phyloP scores from a whole-genome alignment of 2,113 vertebrate species.

The Takifugu bimaculatus region DNA sequence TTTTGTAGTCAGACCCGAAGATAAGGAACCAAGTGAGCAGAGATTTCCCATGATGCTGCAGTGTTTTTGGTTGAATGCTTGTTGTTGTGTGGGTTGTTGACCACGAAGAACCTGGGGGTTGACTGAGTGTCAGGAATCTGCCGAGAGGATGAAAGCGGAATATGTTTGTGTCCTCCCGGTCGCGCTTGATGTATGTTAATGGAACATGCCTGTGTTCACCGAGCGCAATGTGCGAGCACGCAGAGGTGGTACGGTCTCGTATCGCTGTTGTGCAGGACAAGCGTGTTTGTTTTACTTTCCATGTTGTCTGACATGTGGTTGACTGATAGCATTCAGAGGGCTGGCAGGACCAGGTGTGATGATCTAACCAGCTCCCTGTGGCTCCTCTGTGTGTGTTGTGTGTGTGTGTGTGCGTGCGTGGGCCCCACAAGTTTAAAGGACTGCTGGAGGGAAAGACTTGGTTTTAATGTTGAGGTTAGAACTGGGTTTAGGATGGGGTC shows the following conservation, averaged over 20 bases:
- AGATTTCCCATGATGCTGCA: conserved; percentile 6
- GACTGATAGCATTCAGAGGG: conserved; percentile 68
- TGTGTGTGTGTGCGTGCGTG: conserved; percentile 11
- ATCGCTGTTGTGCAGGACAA: conserved; percentile 22
- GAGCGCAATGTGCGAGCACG: conserved; percentile 17
- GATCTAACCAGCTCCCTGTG: conserved; percentile 46
- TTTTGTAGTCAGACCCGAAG: too few relatives aligned
- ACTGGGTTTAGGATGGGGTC: too few relatives aligned
- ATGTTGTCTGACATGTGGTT: conserved; percentile 46
- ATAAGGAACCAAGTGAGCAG: not conserved
- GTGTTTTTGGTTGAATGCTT: conserved; percentile 1
- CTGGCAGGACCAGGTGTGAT: conserved; percentile 67
- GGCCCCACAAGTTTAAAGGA: too few relatives aligned
- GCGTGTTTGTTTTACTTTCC: conserved; percentile 64
- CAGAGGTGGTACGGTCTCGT: not conserved
- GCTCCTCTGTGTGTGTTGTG: conserved; percentile 30
- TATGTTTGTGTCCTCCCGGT: conserved; percentile 22
- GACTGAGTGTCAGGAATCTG: conserved; percentile 61
- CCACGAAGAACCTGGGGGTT: conserved; percentile 48
- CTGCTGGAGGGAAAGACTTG: too few relatives aligned
- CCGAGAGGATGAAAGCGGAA: conserved; percentile 37
- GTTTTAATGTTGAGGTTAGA: not conserved
- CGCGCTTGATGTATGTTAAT: conserved; percentile 37
- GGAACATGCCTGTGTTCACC: conserved; percentile 30
- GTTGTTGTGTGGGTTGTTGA: conserved; percentile 30